A percentile compares a stretch with the other conserved stretches of the same genome.
phyloP scores from a whole-genome alignment of 2,113 vertebrate species.

The Callaeas wilsoni region DNA sequence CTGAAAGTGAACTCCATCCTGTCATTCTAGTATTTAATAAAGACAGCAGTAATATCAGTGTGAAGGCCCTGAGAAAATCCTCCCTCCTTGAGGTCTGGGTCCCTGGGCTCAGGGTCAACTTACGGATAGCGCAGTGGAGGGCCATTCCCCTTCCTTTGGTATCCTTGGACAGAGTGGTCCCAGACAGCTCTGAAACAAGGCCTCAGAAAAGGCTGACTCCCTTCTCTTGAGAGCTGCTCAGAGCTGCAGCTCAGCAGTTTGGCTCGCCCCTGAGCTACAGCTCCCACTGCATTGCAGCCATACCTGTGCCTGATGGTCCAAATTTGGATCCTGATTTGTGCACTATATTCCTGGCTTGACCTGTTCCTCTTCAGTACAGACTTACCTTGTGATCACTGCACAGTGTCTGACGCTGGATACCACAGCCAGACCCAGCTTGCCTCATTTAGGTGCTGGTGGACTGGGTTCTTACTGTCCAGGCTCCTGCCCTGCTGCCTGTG shows the following conservation, averaged over 20 bases:
- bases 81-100: not conserved
- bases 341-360: not conserved
- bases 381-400: not conserved
- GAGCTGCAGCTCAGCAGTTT: not conserved
- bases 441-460: not conserved
- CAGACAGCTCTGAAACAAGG: not conserved
- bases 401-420: not conserved
- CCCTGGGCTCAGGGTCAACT: not conserved
- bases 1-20: not conserved
- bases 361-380: not conserved
- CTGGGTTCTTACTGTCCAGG: not conserved
- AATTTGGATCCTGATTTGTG: not conserved
- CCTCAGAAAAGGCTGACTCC: not conserved
- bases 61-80: not conserved
- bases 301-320: not conserved
- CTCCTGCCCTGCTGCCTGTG: not conserved
- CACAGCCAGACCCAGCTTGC: not conserved
- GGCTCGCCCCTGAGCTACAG: not conserved
- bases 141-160: not conserved
- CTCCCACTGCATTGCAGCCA: not conserved
- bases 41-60: not conserved
- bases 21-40: not conserved
- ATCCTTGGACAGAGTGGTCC: not conserved
- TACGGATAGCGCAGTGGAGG: fast-evolving
- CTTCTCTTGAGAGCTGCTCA: not conserved